A percentile compares a stretch with the other conserved stretches of the same genome.
Evolutionary conservation across 2,888 invertebrate genomes (phyloP).

Genomic region (Teinopalpus imperialis): DNA sequence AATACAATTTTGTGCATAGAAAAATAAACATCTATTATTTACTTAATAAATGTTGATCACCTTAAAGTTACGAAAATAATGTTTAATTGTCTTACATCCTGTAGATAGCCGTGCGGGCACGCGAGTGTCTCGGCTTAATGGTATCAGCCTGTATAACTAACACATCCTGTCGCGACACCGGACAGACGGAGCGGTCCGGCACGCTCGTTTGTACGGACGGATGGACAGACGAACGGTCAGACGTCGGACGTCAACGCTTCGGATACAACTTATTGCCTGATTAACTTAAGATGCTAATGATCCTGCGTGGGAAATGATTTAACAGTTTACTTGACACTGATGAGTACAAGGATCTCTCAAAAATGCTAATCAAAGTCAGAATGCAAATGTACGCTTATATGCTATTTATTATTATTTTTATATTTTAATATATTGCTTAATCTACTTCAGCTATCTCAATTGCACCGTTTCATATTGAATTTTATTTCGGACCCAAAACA

Average conservation of each 20-base stretch:
- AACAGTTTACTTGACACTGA: slow-evolving; percentile 1
- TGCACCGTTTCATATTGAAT: no score
- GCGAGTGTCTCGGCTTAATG: slow-evolving; percentile 52
- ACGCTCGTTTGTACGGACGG: slow-evolving; percentile 6
- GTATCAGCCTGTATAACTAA: slow-evolving; percentile 54
- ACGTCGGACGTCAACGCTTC: slow-evolving; percentile 11
- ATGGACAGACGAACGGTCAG: slow-evolving; percentile 6
- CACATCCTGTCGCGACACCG: slow-evolving; percentile 52
- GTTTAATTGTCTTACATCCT: no score
- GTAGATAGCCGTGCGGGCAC: slow-evolving; percentile 43
- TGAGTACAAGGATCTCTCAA: neutral
- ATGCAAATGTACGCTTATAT: no score
- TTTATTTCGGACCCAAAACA: no score
- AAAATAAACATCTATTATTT: no score
- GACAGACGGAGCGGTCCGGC: slow-evolving; percentile 9
- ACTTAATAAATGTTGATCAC: no score
- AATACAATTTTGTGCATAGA: no score
- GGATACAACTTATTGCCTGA: slow-evolving; percentile 16
- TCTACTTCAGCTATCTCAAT: no score
- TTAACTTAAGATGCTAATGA: slow-evolving; percentile 16
- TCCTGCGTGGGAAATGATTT: slow-evolving; percentile 14
- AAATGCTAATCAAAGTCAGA: no score
- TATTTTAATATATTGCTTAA: no score
- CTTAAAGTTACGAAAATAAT: no score
- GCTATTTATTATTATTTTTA: no score